These are phyloP conservation scores for Hirtodrosophila alboralis DNA, from an alignment of 2,888 invertebrate genomes.

Conservation along the genomic window DNA sequence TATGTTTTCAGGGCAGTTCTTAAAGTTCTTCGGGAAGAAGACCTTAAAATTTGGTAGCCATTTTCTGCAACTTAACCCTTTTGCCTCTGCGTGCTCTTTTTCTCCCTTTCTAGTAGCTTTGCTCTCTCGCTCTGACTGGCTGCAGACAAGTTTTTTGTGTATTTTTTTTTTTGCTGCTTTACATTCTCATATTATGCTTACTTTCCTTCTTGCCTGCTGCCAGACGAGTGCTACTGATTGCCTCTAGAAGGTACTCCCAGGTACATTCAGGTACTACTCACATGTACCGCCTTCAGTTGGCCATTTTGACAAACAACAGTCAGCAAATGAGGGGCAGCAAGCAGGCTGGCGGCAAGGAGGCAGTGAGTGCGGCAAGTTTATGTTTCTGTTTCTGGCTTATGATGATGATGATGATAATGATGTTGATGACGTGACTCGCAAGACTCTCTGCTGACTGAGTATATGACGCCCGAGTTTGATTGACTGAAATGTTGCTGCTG, in stretches of 20 bases:
- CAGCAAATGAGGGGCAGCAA: neutral
- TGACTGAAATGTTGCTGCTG: slow-evolving; percentile 38
- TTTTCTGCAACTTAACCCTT: slow-evolving; percentile 32
- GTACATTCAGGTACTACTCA: no score
- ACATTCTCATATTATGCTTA: slow-evolving; percentile 54
- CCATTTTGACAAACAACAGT: slow-evolving; percentile 68
- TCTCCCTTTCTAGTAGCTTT: slow-evolving; percentile 1
- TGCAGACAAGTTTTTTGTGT: slow-evolving; percentile 28
- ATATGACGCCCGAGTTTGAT: slow-evolving; percentile 24
- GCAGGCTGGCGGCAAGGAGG: slow-evolving; percentile 6
- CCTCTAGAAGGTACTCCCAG: slow-evolving; percentile 45
- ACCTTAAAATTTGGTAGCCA: slow-evolving; percentile 58
- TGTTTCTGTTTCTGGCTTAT: slow-evolving; percentile 25
- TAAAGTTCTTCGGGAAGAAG: slow-evolving; percentile 48
- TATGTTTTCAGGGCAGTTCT: slow-evolving; percentile 42
- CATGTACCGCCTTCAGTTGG: slow-evolving; percentile 62
- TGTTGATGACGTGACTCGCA: slow-evolving; percentile 70
- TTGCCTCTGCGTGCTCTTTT: slow-evolving; percentile 2
- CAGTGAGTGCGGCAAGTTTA: slow-evolving; percentile 28
- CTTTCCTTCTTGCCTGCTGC: slow-evolving; percentile 26
- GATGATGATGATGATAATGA: slow-evolving; percentile 49
- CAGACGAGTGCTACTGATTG: slow-evolving; percentile 59
- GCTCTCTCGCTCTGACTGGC: slow-evolving; percentile 11
- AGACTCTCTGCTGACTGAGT: slow-evolving; percentile 36
- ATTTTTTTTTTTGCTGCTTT: slow-evolving; percentile 49